phyloP scores from a whole-genome alignment of 1,140 invertebrate species.

The Aphelenchoides fujianensis region DNA sequence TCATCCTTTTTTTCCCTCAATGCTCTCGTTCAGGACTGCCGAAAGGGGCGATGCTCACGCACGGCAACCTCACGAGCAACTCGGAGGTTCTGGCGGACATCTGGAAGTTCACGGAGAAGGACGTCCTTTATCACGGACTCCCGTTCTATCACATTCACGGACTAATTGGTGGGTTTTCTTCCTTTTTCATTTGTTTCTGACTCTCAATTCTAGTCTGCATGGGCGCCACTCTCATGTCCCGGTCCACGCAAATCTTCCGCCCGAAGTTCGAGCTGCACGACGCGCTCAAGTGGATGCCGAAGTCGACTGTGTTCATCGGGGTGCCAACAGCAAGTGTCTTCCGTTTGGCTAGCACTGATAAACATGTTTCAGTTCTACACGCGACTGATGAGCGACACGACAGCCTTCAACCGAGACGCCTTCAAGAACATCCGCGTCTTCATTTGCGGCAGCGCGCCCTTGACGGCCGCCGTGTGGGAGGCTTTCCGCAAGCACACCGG shows the following conservation, averaged over 20 bases:
- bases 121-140: constrained; percentile 44
- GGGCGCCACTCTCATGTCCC: constrained; percentile 53
- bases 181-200: no score
- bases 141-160: constrained; percentile 61
- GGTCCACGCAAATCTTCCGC: constrained; percentile 54
- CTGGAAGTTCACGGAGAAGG: constrained; percentile 47
- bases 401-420: constrained; percentile 28
- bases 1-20: neutral
- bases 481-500: constrained; percentile 53
- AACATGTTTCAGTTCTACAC: no score
- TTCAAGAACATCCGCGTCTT: constrained; percentile 59
- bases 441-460: constrained; percentile 54
- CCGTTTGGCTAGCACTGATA: no score
- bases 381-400: constrained; percentile 34
- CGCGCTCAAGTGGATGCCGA: constrained; percentile 51
- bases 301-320: constrained; percentile 59
- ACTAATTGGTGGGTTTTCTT: no score
- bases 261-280: constrained; percentile 59
- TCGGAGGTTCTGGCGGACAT: constrained; percentile 46
- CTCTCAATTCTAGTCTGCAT: no score
- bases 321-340: no score
- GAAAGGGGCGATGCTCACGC: constrained; percentile 62
- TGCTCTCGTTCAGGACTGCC: constrained; percentile 46
- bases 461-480: constrained; percentile 51
- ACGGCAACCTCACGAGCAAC: constrained; percentile 48